A percentile compares a stretch with the other conserved stretches of the same genome.
Evolutionary conservation across 2,113 vertebrate genomes (phyloP).

Genomic region (Ardeotis arabs): DNA sequence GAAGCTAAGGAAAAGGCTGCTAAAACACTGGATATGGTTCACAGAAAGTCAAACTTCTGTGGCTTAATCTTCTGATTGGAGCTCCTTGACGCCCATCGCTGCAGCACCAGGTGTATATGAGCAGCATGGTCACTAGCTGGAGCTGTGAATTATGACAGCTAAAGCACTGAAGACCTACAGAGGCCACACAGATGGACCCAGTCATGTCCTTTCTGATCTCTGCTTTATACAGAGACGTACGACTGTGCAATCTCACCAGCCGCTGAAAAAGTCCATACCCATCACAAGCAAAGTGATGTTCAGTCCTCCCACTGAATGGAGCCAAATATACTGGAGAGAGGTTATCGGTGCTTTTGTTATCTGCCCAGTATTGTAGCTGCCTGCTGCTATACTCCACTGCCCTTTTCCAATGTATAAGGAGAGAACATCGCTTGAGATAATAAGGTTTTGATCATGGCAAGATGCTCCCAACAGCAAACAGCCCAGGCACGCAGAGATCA

Average conservation of each 20-base stretch:
- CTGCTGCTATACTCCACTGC: conserved; percentile 21
- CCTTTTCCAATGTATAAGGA: not conserved
- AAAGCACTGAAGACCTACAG: not conserved
- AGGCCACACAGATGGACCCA: fast-evolving
- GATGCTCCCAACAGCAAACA: not conserved
- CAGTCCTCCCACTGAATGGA: not conserved
- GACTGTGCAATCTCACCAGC: not conserved
- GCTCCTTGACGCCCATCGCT: not conserved
- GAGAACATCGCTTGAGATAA: not conserved
- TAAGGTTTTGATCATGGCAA: conserved; percentile 40
- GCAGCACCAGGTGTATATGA: fast-evolving
- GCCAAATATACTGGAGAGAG: not conserved
- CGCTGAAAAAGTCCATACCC: not conserved
- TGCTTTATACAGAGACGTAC: not conserved
- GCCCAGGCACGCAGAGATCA: conserved; percentile 67
- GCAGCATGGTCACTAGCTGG: not conserved
- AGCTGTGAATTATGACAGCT: not conserved
- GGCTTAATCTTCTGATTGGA: not conserved
- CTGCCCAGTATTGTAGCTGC: not conserved
- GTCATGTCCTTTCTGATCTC: not conserved
- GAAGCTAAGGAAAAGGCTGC: not conserved
- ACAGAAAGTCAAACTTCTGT: not conserved
- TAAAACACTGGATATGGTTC: not conserved
- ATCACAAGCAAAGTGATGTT: not conserved
- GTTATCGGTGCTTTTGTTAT: not conserved